These are phyloP conservation scores for Drosophila helvetica DNA, from an alignment of 2,888 invertebrate species.

Conservation along the genomic window DNA sequence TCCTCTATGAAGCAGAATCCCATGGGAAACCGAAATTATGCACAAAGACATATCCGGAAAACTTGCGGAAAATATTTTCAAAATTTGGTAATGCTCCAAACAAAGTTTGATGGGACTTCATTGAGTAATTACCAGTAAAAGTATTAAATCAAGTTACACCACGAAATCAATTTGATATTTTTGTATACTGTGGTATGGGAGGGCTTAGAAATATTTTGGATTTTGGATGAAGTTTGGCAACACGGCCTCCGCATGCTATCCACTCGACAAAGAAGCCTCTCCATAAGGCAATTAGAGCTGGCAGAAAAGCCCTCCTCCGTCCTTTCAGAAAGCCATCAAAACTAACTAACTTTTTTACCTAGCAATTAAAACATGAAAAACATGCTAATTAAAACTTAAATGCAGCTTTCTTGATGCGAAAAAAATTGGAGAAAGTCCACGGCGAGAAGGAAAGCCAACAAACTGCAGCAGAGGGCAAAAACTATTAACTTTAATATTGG, in stretches of 20 bases:
- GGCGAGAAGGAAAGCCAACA: slow-evolving; percentile 3
- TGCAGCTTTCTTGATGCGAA: slow-evolving; percentile 3
- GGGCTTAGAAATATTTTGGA: no score
- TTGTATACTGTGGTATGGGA: not conserved
- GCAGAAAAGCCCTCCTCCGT: not conserved
- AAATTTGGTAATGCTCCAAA: not conserved
- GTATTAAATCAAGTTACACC: not conserved
- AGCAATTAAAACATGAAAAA: slow-evolving; percentile 18
- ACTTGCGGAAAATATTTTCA: not conserved
- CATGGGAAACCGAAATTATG: no score
- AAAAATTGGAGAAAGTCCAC: slow-evolving; percentile 11
- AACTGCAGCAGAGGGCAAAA: slow-evolving; percentile 18
- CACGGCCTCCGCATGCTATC: not conserved
- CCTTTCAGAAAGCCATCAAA: slow-evolving; percentile 7
- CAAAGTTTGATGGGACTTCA: no score
- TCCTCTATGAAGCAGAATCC: no score
- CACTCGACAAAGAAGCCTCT: not conserved
- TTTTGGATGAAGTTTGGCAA: slow-evolving; percentile 11
- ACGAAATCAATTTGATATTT: slow-evolving; percentile 3
- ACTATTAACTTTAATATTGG: slow-evolving; percentile 17
- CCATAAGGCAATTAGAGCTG: slow-evolving; percentile 14
- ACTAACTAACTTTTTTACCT: slow-evolving; percentile 13
- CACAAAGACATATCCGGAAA: not conserved
- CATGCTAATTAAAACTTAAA: slow-evolving; percentile 34
- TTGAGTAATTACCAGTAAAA: no score